phyloP scores from a whole-genome alignment of 2,113 vertebrate genomes.

The Copsychus sechellarum region DNA sequence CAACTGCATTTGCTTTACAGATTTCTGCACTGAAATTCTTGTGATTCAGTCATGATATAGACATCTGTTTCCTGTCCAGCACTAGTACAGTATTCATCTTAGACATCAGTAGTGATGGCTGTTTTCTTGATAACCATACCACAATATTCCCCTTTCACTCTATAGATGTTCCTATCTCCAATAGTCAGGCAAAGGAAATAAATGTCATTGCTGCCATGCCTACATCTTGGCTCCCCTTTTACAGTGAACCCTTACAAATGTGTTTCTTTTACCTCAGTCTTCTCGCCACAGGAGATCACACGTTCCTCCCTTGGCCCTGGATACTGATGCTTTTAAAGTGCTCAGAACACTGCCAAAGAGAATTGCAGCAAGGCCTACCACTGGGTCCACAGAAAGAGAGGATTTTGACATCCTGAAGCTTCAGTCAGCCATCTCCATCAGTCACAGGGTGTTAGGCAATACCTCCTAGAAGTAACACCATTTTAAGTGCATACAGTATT shows the following conservation, averaged over 20 bases:
- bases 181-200: neutral
- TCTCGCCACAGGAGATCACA: neutral
- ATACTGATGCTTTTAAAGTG: neutral
- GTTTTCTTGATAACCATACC: neutral
- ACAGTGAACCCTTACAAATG: neutral
- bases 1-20: neutral
- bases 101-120: neutral
- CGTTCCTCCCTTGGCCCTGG: neutral
- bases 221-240: neutral
- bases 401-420: neutral
- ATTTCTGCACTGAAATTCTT: neutral
- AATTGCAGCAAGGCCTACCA: neutral
- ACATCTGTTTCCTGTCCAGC: neutral
- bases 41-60: neutral
- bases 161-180: neutral
- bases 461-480: neutral
- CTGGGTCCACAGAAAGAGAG: neutral
- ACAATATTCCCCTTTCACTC: neutral
- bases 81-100: neutral
- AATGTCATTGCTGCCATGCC: neutral
- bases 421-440: neutral
- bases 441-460: neutral
- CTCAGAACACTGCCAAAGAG: neutral
- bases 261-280: neutral
- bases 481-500: neutral